Percentiles rank a stretch among this genome's conserved stretches.
Conservation (phyloP, 2,113 vertebrate species). For the Syngnathoides biaculeatus region DNA sequence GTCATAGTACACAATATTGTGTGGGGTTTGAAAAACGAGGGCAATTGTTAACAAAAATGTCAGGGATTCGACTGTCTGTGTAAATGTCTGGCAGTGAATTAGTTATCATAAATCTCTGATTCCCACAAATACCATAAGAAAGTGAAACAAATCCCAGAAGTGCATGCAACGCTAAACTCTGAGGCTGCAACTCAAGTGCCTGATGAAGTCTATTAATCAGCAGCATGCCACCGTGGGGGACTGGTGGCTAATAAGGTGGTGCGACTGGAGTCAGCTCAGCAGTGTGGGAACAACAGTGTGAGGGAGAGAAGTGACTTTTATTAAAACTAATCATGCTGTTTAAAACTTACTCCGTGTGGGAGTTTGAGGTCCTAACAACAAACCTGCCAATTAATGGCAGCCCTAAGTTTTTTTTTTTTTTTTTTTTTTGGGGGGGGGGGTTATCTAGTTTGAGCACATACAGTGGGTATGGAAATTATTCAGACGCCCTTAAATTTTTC, state of each 20-base stretch:
- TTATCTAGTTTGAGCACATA: neutral
- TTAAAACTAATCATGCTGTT: conserved; percentile 47
- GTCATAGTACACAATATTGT: no score
- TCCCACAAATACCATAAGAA: neutral
- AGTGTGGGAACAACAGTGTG: conserved; percentile 36
- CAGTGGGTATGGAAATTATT: no score
- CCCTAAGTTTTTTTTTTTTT: fast-evolving
- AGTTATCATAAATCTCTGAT: neutral
- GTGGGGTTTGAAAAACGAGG: no score
- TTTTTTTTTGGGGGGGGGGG: neutral
- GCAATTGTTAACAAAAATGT: no score
- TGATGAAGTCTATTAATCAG: conserved; percentile 39
- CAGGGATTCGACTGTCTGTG: no score
- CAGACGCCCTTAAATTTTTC: no score
- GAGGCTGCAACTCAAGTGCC: neutral
- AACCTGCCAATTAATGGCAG: conserved; percentile 10
- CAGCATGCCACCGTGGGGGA: conserved; percentile 6
- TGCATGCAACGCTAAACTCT: conserved; percentile 37
- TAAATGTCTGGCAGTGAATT: neutral
- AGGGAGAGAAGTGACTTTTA: conserved; percentile 37
- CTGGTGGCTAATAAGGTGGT: conserved; percentile 13
- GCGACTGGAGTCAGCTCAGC: neutral
- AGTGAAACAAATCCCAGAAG: neutral
- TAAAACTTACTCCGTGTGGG: conserved; percentile 39
- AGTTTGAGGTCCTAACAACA: conserved; percentile 32